These are phyloP conservation scores for Vicugna pacos DNA, from an alignment of 2,113 vertebrate species.

Conservation along the genomic window DNA sequence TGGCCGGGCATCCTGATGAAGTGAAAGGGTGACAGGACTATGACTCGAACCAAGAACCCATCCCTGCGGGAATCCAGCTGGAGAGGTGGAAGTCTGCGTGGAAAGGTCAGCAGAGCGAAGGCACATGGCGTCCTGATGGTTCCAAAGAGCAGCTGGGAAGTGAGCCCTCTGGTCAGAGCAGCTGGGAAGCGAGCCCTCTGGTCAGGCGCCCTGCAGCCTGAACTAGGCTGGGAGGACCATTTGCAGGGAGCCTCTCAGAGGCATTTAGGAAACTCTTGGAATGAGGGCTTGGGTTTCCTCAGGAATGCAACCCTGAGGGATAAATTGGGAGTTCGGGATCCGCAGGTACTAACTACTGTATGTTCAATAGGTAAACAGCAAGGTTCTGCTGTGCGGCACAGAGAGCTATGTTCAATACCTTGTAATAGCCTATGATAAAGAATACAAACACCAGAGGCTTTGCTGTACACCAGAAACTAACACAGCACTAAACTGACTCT, in stretches of 20 bases:
- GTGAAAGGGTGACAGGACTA: background rate
- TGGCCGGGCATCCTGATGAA: too few relatives aligned
- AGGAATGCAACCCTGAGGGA: background rate
- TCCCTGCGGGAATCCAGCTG: background rate
- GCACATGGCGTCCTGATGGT: background rate
- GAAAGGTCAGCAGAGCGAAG: background rate
- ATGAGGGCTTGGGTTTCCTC: background rate
- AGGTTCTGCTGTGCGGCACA: too few relatives aligned
- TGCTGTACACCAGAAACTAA: too few relatives aligned
- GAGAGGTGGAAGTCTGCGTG: background rate
- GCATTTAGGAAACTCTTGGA: background rate
- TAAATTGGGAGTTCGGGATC: too few relatives aligned
- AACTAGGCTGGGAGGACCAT: background rate
- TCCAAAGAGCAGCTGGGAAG: too few relatives aligned
- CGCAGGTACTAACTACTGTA: too few relatives aligned
- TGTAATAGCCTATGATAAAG: too few relatives aligned
- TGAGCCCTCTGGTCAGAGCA: background rate
- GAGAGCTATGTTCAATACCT: too few relatives aligned
- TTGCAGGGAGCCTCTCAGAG: background rate
- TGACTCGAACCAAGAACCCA: background rate
- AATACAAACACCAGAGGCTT: too few relatives aligned
- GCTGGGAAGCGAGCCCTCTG: background rate
- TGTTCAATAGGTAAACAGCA: too few relatives aligned
- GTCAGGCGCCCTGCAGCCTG: background rate
- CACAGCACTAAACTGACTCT: too few relatives aligned